These are phyloP conservation scores for Macrostomum lignano DNA, from an alignment of 1,140 invertebrate species.

Conservation along the genomic window DNA sequence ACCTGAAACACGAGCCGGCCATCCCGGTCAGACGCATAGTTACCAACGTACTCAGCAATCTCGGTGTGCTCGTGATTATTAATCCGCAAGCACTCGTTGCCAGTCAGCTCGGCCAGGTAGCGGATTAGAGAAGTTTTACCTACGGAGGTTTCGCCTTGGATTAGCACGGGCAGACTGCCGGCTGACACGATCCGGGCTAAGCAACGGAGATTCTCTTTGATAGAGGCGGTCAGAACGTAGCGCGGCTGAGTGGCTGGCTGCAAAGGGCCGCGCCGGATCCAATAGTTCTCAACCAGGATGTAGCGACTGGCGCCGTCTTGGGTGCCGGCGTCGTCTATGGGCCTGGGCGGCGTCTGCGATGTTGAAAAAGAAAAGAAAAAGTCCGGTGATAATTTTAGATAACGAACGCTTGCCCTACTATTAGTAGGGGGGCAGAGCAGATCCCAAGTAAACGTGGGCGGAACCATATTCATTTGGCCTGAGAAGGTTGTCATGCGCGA, in stretches of 20 bases:
- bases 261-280: conserved; percentile 44
- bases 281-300: conserved; percentile 57
- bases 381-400: no score
- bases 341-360: no score
- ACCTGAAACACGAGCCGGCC: no score
- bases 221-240: conserved; percentile 66
- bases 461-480: no score
- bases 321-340: no score
- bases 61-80: conserved; percentile 99
- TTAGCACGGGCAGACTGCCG: conserved; percentile 44
- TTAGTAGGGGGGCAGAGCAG: no score
- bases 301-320: conserved; percentile 5
- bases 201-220: conserved; percentile 59
- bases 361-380: no score
- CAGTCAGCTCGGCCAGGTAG: conserved; percentile 60
- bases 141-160: conserved; percentile 86
- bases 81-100: conserved; percentile 72
- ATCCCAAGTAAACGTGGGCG: no score
- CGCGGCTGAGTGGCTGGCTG: conserved; percentile 33
- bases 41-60: conserved; percentile 67
- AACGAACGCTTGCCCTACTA: no score
- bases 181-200: conserved; percentile 57
- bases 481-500: no score
- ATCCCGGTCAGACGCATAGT: conserved; percentile 26
- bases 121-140: conserved; percentile 88